Evolutionary conservation across 2,888 invertebrate species (phyloP).

Genomic region (Sepiola atlantica): DNA sequence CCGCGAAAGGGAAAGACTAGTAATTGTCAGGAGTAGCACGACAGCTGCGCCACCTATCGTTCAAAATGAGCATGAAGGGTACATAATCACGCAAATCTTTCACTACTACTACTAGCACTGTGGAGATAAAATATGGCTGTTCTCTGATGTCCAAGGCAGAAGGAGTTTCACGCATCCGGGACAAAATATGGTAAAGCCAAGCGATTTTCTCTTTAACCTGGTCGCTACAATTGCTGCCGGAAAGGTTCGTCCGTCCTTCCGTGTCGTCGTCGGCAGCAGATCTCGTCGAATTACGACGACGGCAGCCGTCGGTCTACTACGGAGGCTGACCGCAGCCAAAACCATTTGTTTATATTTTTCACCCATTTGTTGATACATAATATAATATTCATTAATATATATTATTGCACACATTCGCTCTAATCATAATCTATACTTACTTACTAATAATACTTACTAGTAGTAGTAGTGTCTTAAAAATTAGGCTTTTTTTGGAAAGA

Average conservation of each 20-base stretch:
- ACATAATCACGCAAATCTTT: neutral
- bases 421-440: slow-evolving; percentile 20
- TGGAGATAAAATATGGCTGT: slow-evolving; percentile 46
- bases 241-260: slow-evolving; percentile 21
- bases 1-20: neutral
- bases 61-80: neutral
- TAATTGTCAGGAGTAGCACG: neutral
- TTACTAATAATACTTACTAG: neutral
- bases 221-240: slow-evolving; percentile 13
- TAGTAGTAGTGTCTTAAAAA: slow-evolving; percentile 32
- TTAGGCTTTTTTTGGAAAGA: neutral
- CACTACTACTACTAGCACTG: slow-evolving; percentile 37
- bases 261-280: slow-evolving; percentile 32
- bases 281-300: slow-evolving; percentile 32
- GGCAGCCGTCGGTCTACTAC: slow-evolving; percentile 13
- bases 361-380: slow-evolving; percentile 32
- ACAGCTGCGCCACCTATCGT: neutral
- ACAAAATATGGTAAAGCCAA: slow-evolving; percentile 32
- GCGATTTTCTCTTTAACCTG: slow-evolving; percentile 22
- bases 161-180: slow-evolving; percentile 33
- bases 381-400: slow-evolving; percentile 32
- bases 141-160: slow-evolving; percentile 22
- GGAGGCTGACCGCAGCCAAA: slow-evolving; percentile 32
- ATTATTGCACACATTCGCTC: slow-evolving; percentile 9
- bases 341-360: slow-evolving; percentile 22